Conservation (phyloP, 2,797 vertebrate genomes). For the Oreonectes daqikongensis region DNA sequence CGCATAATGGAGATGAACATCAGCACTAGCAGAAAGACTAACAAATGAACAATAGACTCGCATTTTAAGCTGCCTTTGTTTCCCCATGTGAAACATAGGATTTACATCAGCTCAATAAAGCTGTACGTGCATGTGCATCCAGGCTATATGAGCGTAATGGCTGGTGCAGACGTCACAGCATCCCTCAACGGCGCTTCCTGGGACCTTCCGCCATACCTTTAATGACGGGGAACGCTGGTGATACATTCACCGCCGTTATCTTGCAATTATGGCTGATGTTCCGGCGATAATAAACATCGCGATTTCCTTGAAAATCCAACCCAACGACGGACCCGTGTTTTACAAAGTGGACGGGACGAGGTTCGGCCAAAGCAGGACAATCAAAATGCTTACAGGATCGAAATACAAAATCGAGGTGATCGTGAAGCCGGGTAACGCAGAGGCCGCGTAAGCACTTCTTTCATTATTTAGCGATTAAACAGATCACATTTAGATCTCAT, state of each 20-base stretch:
- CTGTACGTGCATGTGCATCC: background rate
- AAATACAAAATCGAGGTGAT: conserved; percentile 94
- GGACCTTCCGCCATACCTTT: conserved; percentile 38
- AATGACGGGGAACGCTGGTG: conserved; percentile 33
- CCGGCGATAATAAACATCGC: conserved; percentile 87
- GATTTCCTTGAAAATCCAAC: conserved; percentile 91
- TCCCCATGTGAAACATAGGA: background rate
- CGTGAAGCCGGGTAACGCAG: conserved; percentile 85
- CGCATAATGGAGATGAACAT: too few species aligned
- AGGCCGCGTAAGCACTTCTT: conserved; percentile 84
- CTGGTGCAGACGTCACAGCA: conserved; percentile 52
- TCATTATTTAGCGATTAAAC: background rate
- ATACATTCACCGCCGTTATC: background rate
- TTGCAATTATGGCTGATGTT: conserved; percentile 85
- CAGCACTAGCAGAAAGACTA: background rate
- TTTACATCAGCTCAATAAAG: background rate
- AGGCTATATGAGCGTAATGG: background rate
- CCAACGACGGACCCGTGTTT: conserved; percentile 93
- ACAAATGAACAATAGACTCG: background rate
- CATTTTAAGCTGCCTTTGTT: background rate
- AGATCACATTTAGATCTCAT: background rate
- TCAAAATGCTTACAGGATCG: conserved; percentile 95
- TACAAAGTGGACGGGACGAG: conserved; percentile 97
- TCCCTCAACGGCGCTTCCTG: conserved; percentile 40
- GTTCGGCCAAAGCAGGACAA: conserved; percentile 94